Conservation (phyloP, 2,797 vertebrate species). For the Choloepus didactylus region DNA sequence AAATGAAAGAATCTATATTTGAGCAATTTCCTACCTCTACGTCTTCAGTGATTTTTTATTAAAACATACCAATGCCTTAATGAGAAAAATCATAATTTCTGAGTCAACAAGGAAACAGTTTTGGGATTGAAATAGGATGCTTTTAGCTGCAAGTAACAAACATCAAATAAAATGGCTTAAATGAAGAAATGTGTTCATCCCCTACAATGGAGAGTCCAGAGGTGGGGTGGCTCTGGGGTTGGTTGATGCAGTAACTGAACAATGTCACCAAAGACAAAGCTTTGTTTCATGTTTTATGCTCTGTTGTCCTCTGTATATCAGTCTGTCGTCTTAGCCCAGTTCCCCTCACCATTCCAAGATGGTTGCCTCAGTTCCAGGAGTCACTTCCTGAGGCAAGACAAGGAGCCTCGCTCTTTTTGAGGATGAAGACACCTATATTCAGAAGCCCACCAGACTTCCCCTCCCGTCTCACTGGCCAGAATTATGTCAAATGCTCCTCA, state of each 20-base stretch:
- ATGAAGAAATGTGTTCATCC: neutral
- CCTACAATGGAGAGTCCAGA: neutral
- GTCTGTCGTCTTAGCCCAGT: too few relatives aligned
- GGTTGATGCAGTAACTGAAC: neutral
- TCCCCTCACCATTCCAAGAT: too few relatives aligned
- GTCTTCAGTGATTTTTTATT: neutral
- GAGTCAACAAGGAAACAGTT: neutral
- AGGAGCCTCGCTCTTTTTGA: too few relatives aligned
- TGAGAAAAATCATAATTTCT: neutral
- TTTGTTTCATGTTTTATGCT: too few relatives aligned
- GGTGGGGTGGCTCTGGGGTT: fast-evolving
- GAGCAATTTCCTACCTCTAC: neutral
- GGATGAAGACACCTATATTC: too few relatives aligned
- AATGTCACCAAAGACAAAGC: too few relatives aligned
- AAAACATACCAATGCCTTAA: neutral
- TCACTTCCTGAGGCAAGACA: too few relatives aligned
- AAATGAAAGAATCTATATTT: neutral
- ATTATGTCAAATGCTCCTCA: too few relatives aligned
- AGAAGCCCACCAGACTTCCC: too few relatives aligned
- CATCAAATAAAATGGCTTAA: neutral
- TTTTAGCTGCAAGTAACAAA: neutral
- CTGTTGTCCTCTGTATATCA: too few relatives aligned
- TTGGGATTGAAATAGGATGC: neutral
- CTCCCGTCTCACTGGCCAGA: too few relatives aligned
- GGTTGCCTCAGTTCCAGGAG: too few relatives aligned